A percentile compares a stretch with the other conserved stretches of the same genome.
phyloP scores from a whole-genome alignment of 1,140 invertebrate species.

The Coenobita brevimanus region DNA sequence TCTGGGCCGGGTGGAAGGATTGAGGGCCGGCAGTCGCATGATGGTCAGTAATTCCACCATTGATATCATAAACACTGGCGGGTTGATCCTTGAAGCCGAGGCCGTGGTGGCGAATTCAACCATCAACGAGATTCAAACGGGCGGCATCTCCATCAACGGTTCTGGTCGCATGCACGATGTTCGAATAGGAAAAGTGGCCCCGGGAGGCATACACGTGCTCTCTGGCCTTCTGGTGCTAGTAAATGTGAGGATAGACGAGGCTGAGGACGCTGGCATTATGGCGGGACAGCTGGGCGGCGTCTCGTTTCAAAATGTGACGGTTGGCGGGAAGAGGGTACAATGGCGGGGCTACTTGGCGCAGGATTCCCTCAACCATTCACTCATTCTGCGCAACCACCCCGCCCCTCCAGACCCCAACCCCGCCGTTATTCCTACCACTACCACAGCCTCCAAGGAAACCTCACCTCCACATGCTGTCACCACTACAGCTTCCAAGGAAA shows the following conservation, averaged over 20 bases:
- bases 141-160: slow-evolving; percentile 20
- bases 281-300: slow-evolving; percentile 25
- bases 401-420: not conserved
- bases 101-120: slow-evolving; percentile 26
- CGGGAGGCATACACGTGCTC: slow-evolving; percentile 15
- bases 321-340: slow-evolving; percentile 27
- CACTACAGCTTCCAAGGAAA: no score
- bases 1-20: slow-evolving; percentile 27
- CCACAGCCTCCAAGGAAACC: not conserved
- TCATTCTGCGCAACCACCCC: slow-evolving; percentile 30
- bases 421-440: not conserved
- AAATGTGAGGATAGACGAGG: slow-evolving; percentile 22
- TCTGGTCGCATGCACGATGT: slow-evolving; percentile 35
- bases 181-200: slow-evolving; percentile 19
- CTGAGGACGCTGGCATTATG: slow-evolving; percentile 35
- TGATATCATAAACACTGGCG: not conserved
- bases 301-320: slow-evolving; percentile 45
- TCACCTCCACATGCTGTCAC: not conserved
- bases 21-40: slow-evolving; percentile 40
- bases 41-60: slow-evolving; percentile 40
- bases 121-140: slow-evolving; percentile 5
- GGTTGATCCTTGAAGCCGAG: slow-evolving; percentile 33
- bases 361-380: not conserved
- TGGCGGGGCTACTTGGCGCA: slow-evolving; percentile 38
- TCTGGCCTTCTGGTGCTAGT: slow-evolving; percentile 28